phyloP scores from a whole-genome alignment of 2,113 vertebrate species.

The Takifugu flavidus region DNA sequence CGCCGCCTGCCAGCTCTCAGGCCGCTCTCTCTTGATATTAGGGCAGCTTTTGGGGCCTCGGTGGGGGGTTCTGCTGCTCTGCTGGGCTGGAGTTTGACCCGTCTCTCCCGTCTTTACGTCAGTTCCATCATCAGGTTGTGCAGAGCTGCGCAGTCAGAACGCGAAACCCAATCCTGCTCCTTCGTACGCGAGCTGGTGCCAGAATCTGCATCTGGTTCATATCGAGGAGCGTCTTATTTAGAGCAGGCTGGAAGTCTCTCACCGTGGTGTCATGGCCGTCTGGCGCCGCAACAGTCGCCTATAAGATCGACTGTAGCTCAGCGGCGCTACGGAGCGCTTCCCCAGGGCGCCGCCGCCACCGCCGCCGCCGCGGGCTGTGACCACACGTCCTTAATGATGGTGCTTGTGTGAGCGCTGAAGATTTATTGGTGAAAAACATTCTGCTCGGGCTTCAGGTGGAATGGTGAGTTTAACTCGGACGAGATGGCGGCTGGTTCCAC shows the following conservation, averaged over 20 bases:
- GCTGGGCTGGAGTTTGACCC: constrained; percentile 37
- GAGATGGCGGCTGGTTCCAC: no score
- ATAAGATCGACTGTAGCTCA: neutral
- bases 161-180: constrained; percentile 17
- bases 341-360: no score
- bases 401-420: no score
- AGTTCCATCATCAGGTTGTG: constrained; percentile 24
- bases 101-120: constrained; percentile 3
- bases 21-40: constrained; percentile 59
- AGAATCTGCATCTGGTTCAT: constrained; percentile 46
- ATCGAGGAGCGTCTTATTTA: constrained; percentile 20
- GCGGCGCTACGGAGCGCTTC: neutral
- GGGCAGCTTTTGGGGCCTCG: constrained; percentile 63
- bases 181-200: constrained; percentile 18
- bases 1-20: constrained; percentile 59
- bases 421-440: no score
- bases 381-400: no score
- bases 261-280: neutral
- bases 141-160: constrained; percentile 5
- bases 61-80: constrained; percentile 40
- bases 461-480: no score
- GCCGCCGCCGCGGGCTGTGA: no score
- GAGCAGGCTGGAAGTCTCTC: constrained; percentile 28
- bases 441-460: no score
- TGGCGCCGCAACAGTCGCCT: neutral